Evolutionary conservation across 2,888 invertebrate genomes (phyloP).

Genomic region (Halictus ligatus): DNA sequence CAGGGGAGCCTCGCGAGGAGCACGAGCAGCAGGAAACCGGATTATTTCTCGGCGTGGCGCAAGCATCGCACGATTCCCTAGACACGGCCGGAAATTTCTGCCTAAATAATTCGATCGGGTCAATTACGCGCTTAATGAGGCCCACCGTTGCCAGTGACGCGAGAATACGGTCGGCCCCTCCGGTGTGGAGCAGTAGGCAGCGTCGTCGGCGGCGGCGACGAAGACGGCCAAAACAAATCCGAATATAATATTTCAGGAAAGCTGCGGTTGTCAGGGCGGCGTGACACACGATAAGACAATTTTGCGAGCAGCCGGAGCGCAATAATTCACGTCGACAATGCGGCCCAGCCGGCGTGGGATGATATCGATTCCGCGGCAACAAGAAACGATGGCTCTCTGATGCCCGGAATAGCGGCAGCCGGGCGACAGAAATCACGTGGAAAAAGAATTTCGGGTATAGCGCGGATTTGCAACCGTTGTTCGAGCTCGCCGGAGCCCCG

Average conservation of each 20-base stretch:
- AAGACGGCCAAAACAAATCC: conserved; percentile 28
- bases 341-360: conserved; percentile 42
- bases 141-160: conserved; percentile 8
- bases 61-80: conserved; percentile 1
- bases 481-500: conserved; percentile 51
- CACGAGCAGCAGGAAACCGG: neutral
- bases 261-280: conserved; percentile 48
- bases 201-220: neutral
- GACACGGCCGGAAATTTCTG: neutral
- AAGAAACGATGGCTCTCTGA: conserved; percentile 55
- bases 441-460: conserved; percentile 70
- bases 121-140: neutral
- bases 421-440: conserved; percentile 32
- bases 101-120: conserved; percentile 22
- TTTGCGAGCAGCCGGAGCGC: conserved; percentile 55
- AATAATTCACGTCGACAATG: conserved; percentile 67
- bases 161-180: neutral
- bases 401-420: conserved; percentile 61
- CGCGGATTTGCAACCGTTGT: conserved; percentile 66
- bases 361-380: conserved; percentile 64
- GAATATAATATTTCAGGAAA: conserved; percentile 52
- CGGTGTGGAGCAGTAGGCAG: neutral
- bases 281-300: conserved; percentile 70
- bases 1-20: neutral
- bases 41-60: neutral